A percentile compares a stretch with the other conserved stretches of the same genome.
Conservation (phyloP, 2,797 vertebrate genomes). For the Siniperca scherzeri region DNA sequence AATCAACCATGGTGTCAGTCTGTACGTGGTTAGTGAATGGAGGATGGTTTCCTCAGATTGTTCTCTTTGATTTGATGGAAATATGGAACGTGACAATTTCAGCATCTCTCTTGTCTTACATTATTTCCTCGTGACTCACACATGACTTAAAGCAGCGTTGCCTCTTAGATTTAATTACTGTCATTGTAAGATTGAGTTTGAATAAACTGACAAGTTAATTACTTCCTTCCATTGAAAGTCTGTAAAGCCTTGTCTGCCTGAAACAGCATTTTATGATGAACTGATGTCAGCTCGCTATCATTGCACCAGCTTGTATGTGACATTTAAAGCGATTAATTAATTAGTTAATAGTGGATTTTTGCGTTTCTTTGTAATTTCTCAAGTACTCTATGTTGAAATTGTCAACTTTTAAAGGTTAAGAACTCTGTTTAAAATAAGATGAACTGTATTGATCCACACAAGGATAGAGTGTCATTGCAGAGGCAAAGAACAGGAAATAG, state of each 20-base stretch:
- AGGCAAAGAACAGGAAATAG: not conserved
- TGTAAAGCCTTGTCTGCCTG: slow-evolving; percentile 8
- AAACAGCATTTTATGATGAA: slow-evolving; percentile 16
- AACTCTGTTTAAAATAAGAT: slow-evolving; percentile 3
- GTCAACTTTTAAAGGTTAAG: slow-evolving; percentile 39
- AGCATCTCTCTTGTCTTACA: slow-evolving; percentile 9
- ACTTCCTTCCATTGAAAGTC: slow-evolving; percentile 7
- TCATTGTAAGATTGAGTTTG: not conserved
- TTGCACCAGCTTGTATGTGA: slow-evolving; percentile 14
- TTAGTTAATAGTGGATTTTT: slow-evolving; percentile 25
- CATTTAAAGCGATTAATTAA: slow-evolving; percentile 44
- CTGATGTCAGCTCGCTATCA: not conserved
- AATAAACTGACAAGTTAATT: slow-evolving; percentile 22
- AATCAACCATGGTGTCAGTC: slow-evolving; percentile 35
- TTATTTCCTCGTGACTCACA: slow-evolving; percentile 6
- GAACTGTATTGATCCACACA: slow-evolving; percentile 10
- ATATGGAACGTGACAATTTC: slow-evolving; percentile 44
- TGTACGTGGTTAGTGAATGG: slow-evolving; percentile 46
- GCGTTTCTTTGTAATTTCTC: not conserved
- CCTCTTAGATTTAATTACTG: slow-evolving; percentile 8
- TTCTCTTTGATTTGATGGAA: slow-evolving; percentile 49
- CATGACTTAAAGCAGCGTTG: not conserved
- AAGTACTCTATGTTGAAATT: slow-evolving; percentile 11
- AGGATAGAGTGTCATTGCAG: not conserved
- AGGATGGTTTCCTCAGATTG: slow-evolving; percentile 75